These are phyloP conservation scores for Lytechinus variegatus DNA, from an alignment of 35 echinoderm and acorn worm species.

Conservation along the genomic window DNA sequence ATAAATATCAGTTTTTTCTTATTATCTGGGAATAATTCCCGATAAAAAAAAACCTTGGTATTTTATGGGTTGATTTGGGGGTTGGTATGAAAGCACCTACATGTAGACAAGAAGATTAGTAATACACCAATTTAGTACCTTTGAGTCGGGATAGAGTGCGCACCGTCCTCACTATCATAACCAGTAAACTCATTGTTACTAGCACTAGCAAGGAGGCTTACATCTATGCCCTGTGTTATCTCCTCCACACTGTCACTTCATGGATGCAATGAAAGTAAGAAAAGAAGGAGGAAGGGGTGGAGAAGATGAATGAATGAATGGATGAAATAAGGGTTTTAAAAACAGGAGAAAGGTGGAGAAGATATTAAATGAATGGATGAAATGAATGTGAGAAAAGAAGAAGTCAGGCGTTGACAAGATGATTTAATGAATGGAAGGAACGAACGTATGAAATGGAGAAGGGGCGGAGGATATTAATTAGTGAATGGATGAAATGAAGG, in stretches of 20 bases:
- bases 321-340: neutral
- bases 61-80: too few relatives aligned
- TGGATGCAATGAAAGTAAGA: neutral
- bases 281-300: constrained; percentile 3
- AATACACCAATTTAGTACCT: neutral
- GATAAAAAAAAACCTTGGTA: too few relatives aligned
- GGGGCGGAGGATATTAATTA: too few relatives aligned
- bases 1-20: too few relatives aligned
- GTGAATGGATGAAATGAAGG: neutral
- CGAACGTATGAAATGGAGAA: neutral
- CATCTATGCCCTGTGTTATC: constrained; percentile 37
- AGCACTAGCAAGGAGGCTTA: constrained; percentile 22
- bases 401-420: neutral
- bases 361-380: neutral
- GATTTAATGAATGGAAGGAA: neutral
- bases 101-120: too few relatives aligned
- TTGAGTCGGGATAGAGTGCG: neutral
- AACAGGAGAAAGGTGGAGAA: neutral
- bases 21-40: too few relatives aligned
- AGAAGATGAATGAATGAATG: neutral
- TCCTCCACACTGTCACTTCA: constrained; percentile 48
- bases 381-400: neutral
- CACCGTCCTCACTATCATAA: constrained; percentile 38
- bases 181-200: constrained; percentile 51
- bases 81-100: too few relatives aligned